These are phyloP conservation scores for Colletes gigas DNA, from an alignment of 1,140 invertebrate genomes.

Conservation along the genomic window DNA sequence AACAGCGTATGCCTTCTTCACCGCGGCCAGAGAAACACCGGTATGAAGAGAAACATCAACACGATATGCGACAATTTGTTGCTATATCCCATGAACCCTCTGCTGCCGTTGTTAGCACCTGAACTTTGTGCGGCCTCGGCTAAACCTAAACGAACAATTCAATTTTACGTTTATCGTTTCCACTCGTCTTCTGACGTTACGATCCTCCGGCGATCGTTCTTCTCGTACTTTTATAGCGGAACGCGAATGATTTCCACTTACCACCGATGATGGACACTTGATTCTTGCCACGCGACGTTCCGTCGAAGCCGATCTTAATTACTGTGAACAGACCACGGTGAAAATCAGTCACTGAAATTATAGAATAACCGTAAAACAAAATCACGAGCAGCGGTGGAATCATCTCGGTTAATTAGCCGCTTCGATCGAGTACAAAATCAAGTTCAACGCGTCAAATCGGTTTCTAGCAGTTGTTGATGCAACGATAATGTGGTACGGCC, in stretches of 20 bases:
- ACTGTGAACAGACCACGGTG: conserved; percentile 56
- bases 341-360: too few relatives aligned
- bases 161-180: background rate
- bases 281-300: conserved; percentile 67
- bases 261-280: conserved; percentile 72
- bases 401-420: too few relatives aligned
- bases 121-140: conserved; percentile 64
- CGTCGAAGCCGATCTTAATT: conserved; percentile 67
- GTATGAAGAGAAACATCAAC: conserved; percentile 59
- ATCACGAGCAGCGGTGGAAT: too few relatives aligned
- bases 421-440: too few relatives aligned
- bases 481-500: too few relatives aligned
- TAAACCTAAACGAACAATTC: conserved; percentile 43
- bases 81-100: conserved; percentile 4
- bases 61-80: conserved; percentile 50
- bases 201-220: too few relatives aligned
- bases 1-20: conserved; percentile 60
- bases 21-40: conserved; percentile 56
- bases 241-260: conserved; percentile 42
- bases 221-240: too few relatives aligned
- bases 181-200: too few relatives aligned
- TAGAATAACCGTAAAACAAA: too few relatives aligned
- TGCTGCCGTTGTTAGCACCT: conserved; percentile 36
- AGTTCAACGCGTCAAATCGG: too few relatives aligned
- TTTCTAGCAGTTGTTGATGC: too few relatives aligned